Evolutionary conservation across 2,888 invertebrate genomes (phyloP).

Genomic region (Argyresthia albistria): DNA sequence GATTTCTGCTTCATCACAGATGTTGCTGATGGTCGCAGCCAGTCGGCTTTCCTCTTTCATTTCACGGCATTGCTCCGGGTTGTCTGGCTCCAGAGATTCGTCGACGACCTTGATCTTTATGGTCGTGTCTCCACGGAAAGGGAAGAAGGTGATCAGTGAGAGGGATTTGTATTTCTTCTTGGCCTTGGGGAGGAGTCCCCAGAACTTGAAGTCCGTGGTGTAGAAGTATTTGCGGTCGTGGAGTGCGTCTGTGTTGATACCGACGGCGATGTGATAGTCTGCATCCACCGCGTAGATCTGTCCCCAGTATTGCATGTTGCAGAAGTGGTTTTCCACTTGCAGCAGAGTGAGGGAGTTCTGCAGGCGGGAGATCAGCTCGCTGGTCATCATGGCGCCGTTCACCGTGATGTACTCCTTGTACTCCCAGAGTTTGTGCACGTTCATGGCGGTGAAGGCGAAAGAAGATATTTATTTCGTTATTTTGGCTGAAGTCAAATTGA

Average conservation of each 20-base stretch:
- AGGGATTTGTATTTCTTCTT: conserved; percentile 55
- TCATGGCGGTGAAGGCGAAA: conserved; percentile 24
- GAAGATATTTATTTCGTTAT: no score
- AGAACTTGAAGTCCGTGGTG: conserved; percentile 79
- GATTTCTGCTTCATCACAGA: conserved; percentile 82
- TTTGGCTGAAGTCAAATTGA: no score
- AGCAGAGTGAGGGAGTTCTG: conserved; percentile 84
- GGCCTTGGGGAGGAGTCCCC: conserved; percentile 67
- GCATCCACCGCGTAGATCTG: conserved; percentile 81
- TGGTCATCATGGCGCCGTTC: conserved; percentile 79
- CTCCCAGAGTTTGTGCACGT: conserved; percentile 61
- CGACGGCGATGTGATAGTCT: conserved; percentile 89
- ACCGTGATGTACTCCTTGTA: conserved; percentile 55
- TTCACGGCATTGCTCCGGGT: conserved; percentile 50
- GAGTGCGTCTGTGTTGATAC: conserved; percentile 83
- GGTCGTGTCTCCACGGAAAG: conserved; percentile 67
- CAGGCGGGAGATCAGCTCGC: conserved; percentile 80
- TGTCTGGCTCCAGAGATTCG: conserved; percentile 48
- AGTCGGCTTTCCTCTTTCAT: conserved; percentile 87
- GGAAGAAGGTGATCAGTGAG: conserved; percentile 49
- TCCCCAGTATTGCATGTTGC: conserved; percentile 89
- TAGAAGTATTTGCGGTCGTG: conserved; percentile 83
- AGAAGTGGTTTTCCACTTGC: conserved; percentile 89
- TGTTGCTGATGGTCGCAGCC: conserved; percentile 78
- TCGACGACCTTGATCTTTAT: conserved; percentile 61